A percentile compares a stretch with the other conserved stretches of the same genome.
phyloP scores from a whole-genome alignment of 2,888 invertebrate species.

The Scaptomyza cyrtandrae region DNA sequence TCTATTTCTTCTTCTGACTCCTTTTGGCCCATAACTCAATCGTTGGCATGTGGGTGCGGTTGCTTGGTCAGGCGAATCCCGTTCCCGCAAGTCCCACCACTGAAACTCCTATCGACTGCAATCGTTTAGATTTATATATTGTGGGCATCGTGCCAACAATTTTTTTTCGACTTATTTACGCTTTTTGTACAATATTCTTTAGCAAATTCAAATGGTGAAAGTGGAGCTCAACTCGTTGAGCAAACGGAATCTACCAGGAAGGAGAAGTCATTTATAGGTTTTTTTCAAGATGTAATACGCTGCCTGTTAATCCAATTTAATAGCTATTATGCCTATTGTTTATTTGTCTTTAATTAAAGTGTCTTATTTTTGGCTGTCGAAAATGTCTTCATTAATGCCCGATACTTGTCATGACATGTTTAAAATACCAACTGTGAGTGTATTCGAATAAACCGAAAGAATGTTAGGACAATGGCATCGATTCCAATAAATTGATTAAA shows the following conservation, averaged over 20 bases:
- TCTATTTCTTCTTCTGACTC: slow-evolving; percentile 8
- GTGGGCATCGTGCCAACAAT: slow-evolving; percentile 43
- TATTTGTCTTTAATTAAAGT: too few relatives aligned
- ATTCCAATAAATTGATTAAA: slow-evolving; percentile 79
- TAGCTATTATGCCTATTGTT: too few relatives aligned
- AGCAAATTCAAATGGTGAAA: slow-evolving; percentile 54
- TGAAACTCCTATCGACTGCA: slow-evolving; percentile 17
- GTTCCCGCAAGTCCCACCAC: background rate
- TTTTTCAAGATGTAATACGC: slow-evolving; percentile 2
- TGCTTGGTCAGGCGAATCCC: slow-evolving; percentile 20
- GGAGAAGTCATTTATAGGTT: too few relatives aligned
- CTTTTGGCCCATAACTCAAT: slow-evolving; percentile 42
- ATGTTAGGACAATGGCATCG: slow-evolving; percentile 62
- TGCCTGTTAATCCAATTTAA: background rate
- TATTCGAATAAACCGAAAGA: background rate
- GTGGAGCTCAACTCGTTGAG: slow-evolving; percentile 42
- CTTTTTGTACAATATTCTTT: slow-evolving; percentile 26
- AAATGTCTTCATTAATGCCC: background rate
- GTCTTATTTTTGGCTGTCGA: too few relatives aligned
- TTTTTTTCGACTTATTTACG: slow-evolving; percentile 51
- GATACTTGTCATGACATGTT: slow-evolving; percentile 15
- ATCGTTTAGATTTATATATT: slow-evolving; percentile 35
- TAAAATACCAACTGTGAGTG: slow-evolving; percentile 6
- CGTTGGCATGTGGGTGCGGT: slow-evolving; percentile 47
- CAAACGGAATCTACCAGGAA: slow-evolving; percentile 17